Percentiles rank a stretch among this genome's conserved stretches.
phyloP scores from a whole-genome alignment of 2,113 vertebrate genomes.

The Bos javanicus region DNA sequence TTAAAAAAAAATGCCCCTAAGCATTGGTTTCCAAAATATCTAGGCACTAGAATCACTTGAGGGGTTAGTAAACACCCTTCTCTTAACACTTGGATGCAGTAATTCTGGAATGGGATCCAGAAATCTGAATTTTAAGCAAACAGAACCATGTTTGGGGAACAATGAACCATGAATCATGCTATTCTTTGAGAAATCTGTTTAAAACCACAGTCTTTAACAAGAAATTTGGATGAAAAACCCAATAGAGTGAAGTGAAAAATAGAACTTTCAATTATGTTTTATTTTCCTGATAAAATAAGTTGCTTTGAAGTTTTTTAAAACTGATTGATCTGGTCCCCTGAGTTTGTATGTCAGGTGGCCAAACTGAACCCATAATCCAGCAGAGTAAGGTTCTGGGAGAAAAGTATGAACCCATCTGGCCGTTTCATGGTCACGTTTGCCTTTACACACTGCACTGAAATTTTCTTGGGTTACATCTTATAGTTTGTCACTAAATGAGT shows the following conservation, averaged over 20 bases:
- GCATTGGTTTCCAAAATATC: neutral
- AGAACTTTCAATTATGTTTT: neutral
- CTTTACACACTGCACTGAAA: neutral
- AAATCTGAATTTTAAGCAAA: constrained; percentile 22
- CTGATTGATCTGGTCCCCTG: neutral
- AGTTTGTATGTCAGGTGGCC: neutral
- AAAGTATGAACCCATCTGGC: neutral
- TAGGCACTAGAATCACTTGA: neutral
- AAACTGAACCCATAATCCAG: neutral
- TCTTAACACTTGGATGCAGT: neutral
- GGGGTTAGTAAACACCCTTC: neutral
- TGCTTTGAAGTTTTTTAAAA: neutral
- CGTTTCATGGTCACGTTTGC: neutral
- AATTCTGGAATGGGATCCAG: neutral
- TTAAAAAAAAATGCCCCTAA: neutral
- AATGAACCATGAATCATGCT: neutral
- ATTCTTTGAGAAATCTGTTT: neutral
- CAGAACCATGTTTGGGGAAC: neutral
- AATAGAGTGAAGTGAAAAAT: neutral
- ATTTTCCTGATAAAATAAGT: neutral
- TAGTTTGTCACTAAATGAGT: neutral
- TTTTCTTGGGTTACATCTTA: neutral
- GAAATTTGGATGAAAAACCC: neutral
- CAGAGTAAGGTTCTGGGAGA: neutral
- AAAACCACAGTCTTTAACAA: neutral